Evolutionary conservation across 2,888 invertebrate species (phyloP).

Genomic region (Orchesella flavescens): DNA sequence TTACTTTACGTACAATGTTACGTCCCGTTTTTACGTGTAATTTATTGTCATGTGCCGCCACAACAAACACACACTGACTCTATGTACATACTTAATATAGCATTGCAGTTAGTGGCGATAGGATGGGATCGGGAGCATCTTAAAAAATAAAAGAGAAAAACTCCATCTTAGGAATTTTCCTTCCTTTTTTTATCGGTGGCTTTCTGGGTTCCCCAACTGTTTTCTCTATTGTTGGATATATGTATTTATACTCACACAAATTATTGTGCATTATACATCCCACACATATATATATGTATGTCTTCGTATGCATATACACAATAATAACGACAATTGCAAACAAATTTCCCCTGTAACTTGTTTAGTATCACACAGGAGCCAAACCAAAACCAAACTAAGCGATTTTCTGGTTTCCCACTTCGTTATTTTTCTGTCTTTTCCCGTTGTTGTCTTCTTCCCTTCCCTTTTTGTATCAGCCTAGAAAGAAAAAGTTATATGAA

Average conservation of each 20-base stretch:
- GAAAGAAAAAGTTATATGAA: too few relatives aligned
- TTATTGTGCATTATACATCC: not conserved
- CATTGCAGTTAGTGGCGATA: too few relatives aligned
- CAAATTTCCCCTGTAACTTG: conserved; percentile 68
- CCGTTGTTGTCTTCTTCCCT: conserved; percentile 45
- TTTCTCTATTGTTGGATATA: too few relatives aligned
- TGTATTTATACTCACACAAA: not conserved
- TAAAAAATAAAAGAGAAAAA: conserved; percentile 27
- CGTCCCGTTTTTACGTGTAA: conserved; percentile 69
- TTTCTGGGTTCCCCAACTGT: not conserved
- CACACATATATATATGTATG: not conserved
- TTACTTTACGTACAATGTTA: conserved; percentile 54
- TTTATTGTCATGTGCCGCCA: conserved; percentile 71
- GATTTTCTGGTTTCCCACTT: conserved; percentile 59
- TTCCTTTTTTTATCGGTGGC: not conserved
- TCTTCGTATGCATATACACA: conserved; percentile 43
- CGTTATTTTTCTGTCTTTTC: conserved; percentile 62
- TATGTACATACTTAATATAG: too few relatives aligned
- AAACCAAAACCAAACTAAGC: conserved; percentile 52
- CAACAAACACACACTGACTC: conserved; percentile 14
- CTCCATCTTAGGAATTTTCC: conserved; percentile 48
- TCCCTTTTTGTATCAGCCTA: not conserved
- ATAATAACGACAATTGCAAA: conserved; percentile 71
- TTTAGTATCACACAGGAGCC: conserved; percentile 44
- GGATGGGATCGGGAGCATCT: conserved; percentile 32